Conservation (phyloP, 2,797 vertebrate genomes). For the Crypturellus tataupa region DNA sequence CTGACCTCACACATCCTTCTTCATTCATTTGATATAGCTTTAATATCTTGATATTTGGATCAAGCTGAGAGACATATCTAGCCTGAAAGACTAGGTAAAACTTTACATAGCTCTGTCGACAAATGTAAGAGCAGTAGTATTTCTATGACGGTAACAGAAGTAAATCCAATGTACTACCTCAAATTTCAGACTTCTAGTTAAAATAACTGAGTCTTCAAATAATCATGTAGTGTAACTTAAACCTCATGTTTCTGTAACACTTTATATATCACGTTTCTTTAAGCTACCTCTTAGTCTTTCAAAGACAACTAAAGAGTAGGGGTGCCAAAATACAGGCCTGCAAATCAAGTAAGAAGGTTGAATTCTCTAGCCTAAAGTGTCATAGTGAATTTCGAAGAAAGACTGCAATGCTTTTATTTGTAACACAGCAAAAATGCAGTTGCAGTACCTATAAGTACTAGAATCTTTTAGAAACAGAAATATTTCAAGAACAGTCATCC, state of each 20-base stretch:
- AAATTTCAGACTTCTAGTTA: neutral
- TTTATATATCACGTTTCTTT: neutral
- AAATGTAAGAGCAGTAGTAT: neutral
- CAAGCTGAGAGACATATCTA: neutral
- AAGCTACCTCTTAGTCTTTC: neutral
- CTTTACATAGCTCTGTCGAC: neutral
- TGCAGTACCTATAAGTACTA: fast-evolving
- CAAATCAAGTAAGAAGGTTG: fast-evolving
- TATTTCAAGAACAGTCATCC: neutral
- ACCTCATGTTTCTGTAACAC: neutral
- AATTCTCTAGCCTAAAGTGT: neutral
- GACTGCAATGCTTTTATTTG: neutral
- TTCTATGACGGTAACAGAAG: neutral
- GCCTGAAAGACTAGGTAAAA: neutral
- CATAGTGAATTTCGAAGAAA: neutral
- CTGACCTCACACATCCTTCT: neutral
- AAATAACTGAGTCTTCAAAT: neutral
- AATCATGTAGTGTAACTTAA: neutral
- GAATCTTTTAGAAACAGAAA: neutral
- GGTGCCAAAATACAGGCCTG: neutral
- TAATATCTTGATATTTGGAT: neutral
- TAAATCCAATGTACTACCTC: neutral
- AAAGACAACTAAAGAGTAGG: neutral
- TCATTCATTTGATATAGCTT: neutral
- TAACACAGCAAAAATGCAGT: neutral